These are phyloP conservation scores for Orestias chungarensis DNA, from an alignment of 2,797 vertebrate species.

Conservation along the genomic window DNA sequence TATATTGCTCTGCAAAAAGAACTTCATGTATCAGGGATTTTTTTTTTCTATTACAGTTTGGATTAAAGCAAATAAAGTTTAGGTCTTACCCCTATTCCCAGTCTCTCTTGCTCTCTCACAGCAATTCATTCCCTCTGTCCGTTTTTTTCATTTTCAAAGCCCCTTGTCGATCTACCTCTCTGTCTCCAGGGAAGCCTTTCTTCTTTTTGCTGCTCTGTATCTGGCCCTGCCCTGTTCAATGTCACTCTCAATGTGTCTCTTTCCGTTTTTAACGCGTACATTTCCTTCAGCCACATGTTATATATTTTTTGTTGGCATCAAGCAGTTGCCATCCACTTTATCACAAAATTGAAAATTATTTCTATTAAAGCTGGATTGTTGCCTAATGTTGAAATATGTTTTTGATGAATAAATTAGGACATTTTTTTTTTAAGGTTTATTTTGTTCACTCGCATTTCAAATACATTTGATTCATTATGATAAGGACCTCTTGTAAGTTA, in stretches of 20 bases:
- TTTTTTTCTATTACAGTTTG: neutral
- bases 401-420: conserved; percentile 20
- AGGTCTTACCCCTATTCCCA: conserved; percentile 21
- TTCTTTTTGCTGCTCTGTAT: conserved; percentile 66
- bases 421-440: conserved; percentile 10
- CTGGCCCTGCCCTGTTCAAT: conserved; percentile 67
- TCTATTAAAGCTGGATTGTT: neutral
- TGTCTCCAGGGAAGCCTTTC: conserved; percentile 63
- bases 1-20: conserved; percentile 13
- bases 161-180: conserved; percentile 41
- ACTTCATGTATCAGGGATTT: neutral
- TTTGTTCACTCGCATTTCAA: conserved; percentile 11
- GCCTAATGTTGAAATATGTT: conserved; percentile 20
- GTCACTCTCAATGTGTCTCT: conserved; percentile 49
- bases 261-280: conserved; percentile 40
- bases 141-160: conserved; percentile 42
- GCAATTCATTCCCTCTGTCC: conserved; percentile 28
- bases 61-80: conserved; percentile 28
- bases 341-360: conserved; percentile 27
- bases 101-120: conserved; percentile 17
- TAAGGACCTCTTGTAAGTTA: neutral
- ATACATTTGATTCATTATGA: neutral
- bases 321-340: conserved; percentile 15
- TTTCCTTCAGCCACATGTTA: conserved; percentile 27
- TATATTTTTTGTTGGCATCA: conserved; percentile 19